Percentiles rank a stretch among this genome's conserved stretches.
phyloP scores from a whole-genome alignment of 1,140 invertebrate species.

The Tetranychus urticae region DNA sequence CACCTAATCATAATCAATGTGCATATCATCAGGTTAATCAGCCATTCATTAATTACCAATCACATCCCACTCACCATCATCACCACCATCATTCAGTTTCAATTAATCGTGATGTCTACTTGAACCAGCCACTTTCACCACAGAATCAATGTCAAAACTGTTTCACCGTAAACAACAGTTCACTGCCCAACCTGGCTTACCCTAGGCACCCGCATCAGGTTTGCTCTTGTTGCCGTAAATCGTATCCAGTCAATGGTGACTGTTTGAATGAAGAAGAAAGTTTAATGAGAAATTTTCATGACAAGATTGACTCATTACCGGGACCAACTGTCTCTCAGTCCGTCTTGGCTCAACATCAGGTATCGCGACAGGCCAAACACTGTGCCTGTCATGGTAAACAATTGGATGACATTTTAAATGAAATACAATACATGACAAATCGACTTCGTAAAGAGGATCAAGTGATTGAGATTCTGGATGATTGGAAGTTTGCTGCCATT shows the following conservation, averaged over 20 bases:
- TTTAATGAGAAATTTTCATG: conserved; percentile 54
- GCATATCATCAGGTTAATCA: not conserved
- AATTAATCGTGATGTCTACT: not conserved
- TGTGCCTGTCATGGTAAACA: conserved; percentile 20
- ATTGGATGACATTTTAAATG: conserved; percentile 75
- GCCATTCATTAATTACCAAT: no score
- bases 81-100: not conserved
- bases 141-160: not conserved
- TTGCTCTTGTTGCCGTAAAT: no score
- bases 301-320: conserved; percentile 37
- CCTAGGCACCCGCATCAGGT: not conserved
- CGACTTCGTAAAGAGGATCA: conserved; percentile 71
- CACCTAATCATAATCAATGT: not conserved
- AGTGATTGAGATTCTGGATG: conserved; percentile 61
- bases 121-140: no score
- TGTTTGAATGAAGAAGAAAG: conserved; percentile 28
- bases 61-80: not conserved
- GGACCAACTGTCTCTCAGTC: no score
- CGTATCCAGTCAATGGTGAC: conserved; percentile 59
- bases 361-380: not conserved
- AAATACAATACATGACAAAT: conserved; percentile 75
- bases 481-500: conserved; percentile 99
- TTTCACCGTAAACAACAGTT: not conserved
- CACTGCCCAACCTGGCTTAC: not conserved
- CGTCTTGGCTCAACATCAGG: not conserved